Conservation (phyloP, 1,140 invertebrate genomes). For the Drosophila ogumai region DNA sequence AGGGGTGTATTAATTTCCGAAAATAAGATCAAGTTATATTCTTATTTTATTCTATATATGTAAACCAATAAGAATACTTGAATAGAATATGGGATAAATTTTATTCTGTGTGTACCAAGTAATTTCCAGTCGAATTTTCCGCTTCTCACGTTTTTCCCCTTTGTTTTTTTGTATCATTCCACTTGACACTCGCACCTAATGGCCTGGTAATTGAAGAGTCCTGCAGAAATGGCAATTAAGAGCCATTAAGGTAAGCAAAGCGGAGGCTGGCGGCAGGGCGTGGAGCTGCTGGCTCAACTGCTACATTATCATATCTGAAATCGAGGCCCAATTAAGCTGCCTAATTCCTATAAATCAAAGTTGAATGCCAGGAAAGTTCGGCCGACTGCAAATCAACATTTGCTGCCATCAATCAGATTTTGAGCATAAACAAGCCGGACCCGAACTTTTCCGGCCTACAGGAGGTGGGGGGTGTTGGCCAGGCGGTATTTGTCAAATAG, state of each 20-base stretch:
- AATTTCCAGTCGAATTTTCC: neutral
- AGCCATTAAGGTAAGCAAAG: slow-evolving; percentile 27
- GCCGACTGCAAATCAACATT: slow-evolving; percentile 30
- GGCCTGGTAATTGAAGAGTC: slow-evolving; percentile 42
- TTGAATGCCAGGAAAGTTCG: slow-evolving; percentile 23
- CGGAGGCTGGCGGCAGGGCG: neutral
- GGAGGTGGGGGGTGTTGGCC: neutral
- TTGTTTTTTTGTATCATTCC: slow-evolving; percentile 12
- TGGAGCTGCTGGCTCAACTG: neutral
- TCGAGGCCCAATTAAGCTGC: slow-evolving; percentile 35
- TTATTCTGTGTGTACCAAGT: neutral
- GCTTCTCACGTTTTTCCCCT: neutral
- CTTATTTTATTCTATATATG: no score
- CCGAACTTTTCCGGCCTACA: neutral
- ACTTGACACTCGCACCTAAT: slow-evolving; percentile 41
- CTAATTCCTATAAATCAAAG: slow-evolving; percentile 41
- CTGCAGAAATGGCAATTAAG: slow-evolving; percentile 45
- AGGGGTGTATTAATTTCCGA: neutral
- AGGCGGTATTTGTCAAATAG: slow-evolving; percentile 28
- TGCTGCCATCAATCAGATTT: slow-evolving; percentile 49
- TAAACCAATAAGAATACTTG: neutral
- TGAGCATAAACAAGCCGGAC: slow-evolving; percentile 9
- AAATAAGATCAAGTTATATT: no score
- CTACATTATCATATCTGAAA: slow-evolving; percentile 31
- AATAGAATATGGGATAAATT: neutral